phyloP scores from a whole-genome alignment of 2,888 invertebrate species.

The Metopia argyrocephala region DNA sequence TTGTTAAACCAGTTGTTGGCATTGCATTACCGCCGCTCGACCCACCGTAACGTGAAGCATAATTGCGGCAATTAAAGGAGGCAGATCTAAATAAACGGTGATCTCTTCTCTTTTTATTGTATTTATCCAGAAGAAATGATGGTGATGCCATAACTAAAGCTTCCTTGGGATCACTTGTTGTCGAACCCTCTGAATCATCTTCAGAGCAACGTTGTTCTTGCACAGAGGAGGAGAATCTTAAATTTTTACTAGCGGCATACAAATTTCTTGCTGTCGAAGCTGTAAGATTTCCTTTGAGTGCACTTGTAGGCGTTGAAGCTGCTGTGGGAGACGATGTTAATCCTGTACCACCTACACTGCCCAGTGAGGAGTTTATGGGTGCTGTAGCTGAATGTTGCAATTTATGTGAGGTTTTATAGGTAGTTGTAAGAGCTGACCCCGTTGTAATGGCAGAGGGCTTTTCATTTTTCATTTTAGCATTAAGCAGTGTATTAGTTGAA shows the following conservation, averaged over 20 bases:
- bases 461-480: constrained; percentile 58
- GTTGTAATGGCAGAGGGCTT: constrained; percentile 40
- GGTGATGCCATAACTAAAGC: constrained; percentile 75
- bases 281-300: constrained; percentile 58
- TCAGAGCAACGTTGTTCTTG: constrained; percentile 73
- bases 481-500: constrained; percentile 65
- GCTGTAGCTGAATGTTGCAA: constrained; percentile 75
- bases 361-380: constrained; percentile 67
- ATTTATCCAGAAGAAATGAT: constrained; percentile 77
- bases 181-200: constrained; percentile 77
- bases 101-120: constrained; percentile 77
- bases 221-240: constrained; percentile 74
- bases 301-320: constrained; percentile 71
- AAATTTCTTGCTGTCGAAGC: constrained; percentile 67
- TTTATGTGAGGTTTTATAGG: constrained; percentile 69
- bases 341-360: constrained; percentile 60
- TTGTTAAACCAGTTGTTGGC: constrained; percentile 80
- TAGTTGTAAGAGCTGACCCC: constrained; percentile 64
- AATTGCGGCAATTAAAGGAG: constrained; percentile 78
- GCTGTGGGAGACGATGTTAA: constrained; percentile 70
- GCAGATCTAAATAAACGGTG: constrained; percentile 78
- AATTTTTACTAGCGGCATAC: constrained; percentile 69
- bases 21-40: constrained; percentile 58
- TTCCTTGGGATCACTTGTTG: constrained; percentile 78
- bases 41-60: constrained; percentile 77